These are phyloP conservation scores for Microctenopoma stevenorrisi DNA, from an alignment of 2,797 vertebrate genomes.

Conservation along the genomic window DNA sequence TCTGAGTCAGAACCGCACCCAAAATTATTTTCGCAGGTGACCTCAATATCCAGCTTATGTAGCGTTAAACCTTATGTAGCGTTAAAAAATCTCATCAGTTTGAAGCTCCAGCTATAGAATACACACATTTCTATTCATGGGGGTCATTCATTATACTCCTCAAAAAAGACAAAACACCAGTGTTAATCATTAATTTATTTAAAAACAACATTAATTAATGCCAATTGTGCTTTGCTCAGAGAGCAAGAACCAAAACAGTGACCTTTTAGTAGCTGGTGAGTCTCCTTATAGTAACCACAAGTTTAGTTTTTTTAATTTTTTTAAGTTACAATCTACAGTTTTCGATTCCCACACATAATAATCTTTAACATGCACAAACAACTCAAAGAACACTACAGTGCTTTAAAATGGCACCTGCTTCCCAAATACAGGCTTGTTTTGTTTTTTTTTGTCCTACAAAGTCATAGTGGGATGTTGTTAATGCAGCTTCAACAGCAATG, in stretches of 20 bases:
- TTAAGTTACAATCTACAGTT: conserved; percentile 62
- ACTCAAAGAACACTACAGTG: conserved; percentile 67
- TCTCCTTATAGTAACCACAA: conserved; percentile 58
- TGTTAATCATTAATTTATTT: conserved; percentile 81
- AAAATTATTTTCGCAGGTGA: too few species aligned
- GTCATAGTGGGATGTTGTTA: conserved; percentile 49
- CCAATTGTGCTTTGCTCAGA: conserved; percentile 77
- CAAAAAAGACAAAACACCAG: conserved; percentile 16
- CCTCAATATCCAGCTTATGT: too few species aligned
- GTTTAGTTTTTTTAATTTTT: conserved; percentile 30
- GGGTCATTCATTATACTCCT: too few species aligned
- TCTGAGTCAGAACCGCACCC: too few species aligned
- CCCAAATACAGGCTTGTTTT: conserved; percentile 63
- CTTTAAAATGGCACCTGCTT: conserved; percentile 78
- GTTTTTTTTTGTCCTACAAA: conserved; percentile 51
- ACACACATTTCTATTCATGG: too few species aligned
- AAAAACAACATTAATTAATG: conserved; percentile 77
- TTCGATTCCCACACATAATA: conserved; percentile 53
- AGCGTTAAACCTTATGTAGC: too few species aligned
- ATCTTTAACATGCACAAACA: conserved; percentile 74
- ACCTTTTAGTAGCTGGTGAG: conserved; percentile 76
- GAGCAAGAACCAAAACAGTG: conserved; percentile 69
- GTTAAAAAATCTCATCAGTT: too few species aligned
- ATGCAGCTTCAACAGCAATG: conserved; percentile 49
- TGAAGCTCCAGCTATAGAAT: too few species aligned